A percentile compares a stretch with the other conserved stretches of the same genome.
phyloP scores from a whole-genome alignment of 2,113 vertebrate species.

The Sapajus apella region DNA sequence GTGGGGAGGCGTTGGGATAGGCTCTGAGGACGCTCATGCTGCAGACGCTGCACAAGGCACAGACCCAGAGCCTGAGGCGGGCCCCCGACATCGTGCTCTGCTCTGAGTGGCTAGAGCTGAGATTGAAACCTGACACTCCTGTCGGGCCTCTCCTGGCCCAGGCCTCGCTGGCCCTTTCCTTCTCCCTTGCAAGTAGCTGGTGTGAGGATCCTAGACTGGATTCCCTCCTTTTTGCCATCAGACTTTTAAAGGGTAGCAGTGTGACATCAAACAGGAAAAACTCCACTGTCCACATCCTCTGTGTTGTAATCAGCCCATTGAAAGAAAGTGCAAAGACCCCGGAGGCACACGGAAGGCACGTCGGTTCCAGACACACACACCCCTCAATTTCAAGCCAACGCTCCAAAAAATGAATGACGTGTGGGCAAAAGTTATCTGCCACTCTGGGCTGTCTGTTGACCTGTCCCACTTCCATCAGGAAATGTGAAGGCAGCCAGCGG shows the following conservation, averaged over 20 bases:
- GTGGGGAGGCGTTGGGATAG: slow-evolving; percentile 81
- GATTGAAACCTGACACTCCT: slow-evolving; percentile 67
- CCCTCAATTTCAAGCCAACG: slow-evolving; percentile 82
- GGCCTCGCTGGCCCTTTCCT: neutral
- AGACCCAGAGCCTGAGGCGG: slow-evolving; percentile 62
- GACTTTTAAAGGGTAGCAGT: slow-evolving; percentile 85
- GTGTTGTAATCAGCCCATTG: slow-evolving; percentile 85
- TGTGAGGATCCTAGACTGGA: slow-evolving; percentile 59
- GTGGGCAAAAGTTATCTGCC: slow-evolving; percentile 85
- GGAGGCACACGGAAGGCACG: slow-evolving; percentile 72
- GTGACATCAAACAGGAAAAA: slow-evolving; percentile 88
- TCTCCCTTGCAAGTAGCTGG: slow-evolving; percentile 29
- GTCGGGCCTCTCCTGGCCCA: neutral
- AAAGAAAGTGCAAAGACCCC: slow-evolving; percentile 80
- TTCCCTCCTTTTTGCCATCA: slow-evolving; percentile 76
- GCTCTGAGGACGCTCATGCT: slow-evolving; percentile 34
- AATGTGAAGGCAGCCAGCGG: slow-evolving; percentile 79
- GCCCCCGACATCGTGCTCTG: slow-evolving; percentile 23
- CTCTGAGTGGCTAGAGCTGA: neutral
- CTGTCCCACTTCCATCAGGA: slow-evolving; percentile 83
- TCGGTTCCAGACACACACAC: slow-evolving; percentile 61
- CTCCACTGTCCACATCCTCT: slow-evolving; percentile 84
- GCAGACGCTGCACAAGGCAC: slow-evolving; percentile 76
- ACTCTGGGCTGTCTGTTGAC: slow-evolving; percentile 81
- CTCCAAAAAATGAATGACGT: slow-evolving; percentile 80